These are phyloP conservation scores for Nannospalax galili DNA, from an alignment of 2,113 vertebrate genomes.

Conservation along the genomic window DNA sequence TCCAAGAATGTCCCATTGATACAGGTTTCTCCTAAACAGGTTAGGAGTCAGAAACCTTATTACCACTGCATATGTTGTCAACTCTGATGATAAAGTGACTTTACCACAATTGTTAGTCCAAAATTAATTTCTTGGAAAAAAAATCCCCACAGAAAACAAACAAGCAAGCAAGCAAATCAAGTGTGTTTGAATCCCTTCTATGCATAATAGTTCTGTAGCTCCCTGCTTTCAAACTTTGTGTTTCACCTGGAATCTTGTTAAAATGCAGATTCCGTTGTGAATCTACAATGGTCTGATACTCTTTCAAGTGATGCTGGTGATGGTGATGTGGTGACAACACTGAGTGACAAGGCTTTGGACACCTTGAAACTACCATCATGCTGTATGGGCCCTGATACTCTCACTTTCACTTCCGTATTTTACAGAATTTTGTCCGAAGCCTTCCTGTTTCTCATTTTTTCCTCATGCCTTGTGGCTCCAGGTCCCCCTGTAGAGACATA, in stretches of 20 bases:
- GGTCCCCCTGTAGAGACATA: no score
- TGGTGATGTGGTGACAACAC: neutral
- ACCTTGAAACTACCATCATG: neutral
- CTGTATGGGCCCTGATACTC: accelerated
- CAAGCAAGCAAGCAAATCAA: neutral
- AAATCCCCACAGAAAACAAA: no score
- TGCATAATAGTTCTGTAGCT: neutral
- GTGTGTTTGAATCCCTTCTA: neutral
- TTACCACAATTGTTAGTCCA: neutral
- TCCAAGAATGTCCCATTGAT: neutral
- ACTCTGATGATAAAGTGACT: neutral
- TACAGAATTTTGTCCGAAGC: neutral
- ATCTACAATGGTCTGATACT: neutral
- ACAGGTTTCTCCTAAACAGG: neutral
- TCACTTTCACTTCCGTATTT: neutral
- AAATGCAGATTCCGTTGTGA: neutral
- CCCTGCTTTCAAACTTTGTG: neutral
- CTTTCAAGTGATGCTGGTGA: neutral
- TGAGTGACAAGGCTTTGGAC: neutral
- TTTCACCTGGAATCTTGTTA: no score
- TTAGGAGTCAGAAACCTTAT: neutral
- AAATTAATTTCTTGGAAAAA: neutral
- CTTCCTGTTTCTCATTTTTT: neutral
- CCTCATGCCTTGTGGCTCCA: neutral
- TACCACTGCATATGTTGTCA: neutral